Evolutionary conservation across 37 sponge, comb jelly and placozoan species (phyloP).

Genomic region (Beroe forskalii): DNA sequence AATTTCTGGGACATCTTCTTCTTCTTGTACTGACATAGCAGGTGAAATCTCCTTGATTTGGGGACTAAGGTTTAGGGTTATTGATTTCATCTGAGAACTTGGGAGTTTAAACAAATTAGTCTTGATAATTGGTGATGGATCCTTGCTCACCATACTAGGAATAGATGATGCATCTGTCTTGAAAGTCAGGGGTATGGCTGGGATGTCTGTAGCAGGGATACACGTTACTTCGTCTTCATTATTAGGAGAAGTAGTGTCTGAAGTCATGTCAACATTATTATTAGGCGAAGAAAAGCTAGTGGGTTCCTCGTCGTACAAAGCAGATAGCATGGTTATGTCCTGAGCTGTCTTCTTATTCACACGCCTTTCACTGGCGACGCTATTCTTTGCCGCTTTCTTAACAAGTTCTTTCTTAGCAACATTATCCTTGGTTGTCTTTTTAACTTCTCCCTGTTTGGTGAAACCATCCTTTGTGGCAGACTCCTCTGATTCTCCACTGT

Average conservation of each 20-base stretch:
- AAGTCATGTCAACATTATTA: no score
- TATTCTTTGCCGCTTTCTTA: background rate
- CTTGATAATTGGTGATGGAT: slow-evolving; percentile 29
- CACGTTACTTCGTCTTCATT: slow-evolving; percentile 20
- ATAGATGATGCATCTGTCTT: background rate
- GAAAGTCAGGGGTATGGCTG: slow-evolving; percentile 8
- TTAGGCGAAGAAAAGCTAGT: background rate
- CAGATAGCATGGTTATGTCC: background rate
- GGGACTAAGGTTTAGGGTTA: slow-evolving; percentile 9
- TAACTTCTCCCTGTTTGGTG: no score
- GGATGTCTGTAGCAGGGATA: slow-evolving; percentile 11
- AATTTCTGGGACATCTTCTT: background rate
- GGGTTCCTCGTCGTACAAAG: background rate
- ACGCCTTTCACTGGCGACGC: background rate
- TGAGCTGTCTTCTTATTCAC: background rate
- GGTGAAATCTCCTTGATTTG: background rate
- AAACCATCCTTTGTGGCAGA: no score
- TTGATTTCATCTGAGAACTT: background rate
- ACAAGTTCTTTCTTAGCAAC: background rate
- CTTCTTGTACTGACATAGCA: background rate
- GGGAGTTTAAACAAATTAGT: slow-evolving; percentile 28
- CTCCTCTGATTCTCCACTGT: background rate
- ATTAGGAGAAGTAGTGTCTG: background rate
- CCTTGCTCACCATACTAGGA: slow-evolving; percentile 25
- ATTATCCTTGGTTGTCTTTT: no score